These are phyloP conservation scores for Montipora foliosa DNA, from an alignment of 64 coral and sea anemone genomes.

Conservation along the genomic window DNA sequence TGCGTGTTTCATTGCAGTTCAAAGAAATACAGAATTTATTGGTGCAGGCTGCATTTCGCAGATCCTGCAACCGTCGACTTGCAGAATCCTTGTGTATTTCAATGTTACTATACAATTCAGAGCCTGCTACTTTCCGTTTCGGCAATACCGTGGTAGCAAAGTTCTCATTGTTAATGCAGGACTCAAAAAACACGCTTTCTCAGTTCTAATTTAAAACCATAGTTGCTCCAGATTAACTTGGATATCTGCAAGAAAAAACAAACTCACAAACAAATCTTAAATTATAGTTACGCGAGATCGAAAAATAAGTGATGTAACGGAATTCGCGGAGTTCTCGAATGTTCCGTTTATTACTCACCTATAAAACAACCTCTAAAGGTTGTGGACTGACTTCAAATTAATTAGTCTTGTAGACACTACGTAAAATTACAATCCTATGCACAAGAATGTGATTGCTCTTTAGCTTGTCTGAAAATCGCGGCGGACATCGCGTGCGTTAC, in stretches of 20 bases:
- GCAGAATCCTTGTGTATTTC: too few relatives aligned
- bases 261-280: not conserved
- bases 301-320: not conserved
- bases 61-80: too few relatives aligned
- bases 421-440: not conserved
- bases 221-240: not conserved
- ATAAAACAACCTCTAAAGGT: not conserved
- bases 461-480: not conserved
- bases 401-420: not conserved
- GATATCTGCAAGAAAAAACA: not conserved
- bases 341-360: not conserved
- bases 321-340: not conserved
- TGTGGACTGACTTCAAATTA: not conserved
- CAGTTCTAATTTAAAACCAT: not conserved
- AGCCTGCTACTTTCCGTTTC: too few relatives aligned
- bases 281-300: not conserved
- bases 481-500: not conserved
- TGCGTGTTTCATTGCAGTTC: too few relatives aligned
- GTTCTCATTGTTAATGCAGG: not conserved
- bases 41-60: too few relatives aligned
- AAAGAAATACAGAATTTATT: too few relatives aligned
- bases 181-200: not conserved
- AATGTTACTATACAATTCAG: too few relatives aligned
- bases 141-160: not conserved
- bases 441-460: not conserved